Evolutionary conservation across 1,140 invertebrate genomes (phyloP).

Genomic region (Thaumetopoea pityocampa): DNA sequence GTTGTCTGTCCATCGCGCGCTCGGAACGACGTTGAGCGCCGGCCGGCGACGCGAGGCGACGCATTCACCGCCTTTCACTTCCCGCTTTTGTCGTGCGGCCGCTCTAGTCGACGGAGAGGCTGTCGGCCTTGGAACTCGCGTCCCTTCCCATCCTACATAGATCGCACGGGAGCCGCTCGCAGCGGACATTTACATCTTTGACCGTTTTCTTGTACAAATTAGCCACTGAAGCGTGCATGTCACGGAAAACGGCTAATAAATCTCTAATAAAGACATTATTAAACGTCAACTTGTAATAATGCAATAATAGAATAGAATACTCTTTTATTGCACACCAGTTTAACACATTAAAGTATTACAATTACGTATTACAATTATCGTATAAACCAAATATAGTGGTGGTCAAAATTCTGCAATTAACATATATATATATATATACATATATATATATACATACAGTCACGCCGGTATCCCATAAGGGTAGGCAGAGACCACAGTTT

Average conservation of each 20-base stretch:
- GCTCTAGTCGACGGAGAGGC: conserved; percentile 63
- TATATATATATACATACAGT: too few relatives aligned
- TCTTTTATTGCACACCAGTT: too few relatives aligned
- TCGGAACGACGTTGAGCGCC: conserved; percentile 28
- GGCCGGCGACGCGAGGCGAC: conserved; percentile 52
- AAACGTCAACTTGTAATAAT: too few relatives aligned
- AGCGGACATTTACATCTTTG: neutral
- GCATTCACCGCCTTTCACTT: conserved; percentile 74
- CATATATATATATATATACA: too few relatives aligned
- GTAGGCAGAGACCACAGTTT: too few relatives aligned
- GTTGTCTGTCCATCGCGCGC: conserved; percentile 22
- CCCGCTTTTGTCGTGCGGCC: conserved; percentile 66
- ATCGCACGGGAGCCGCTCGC: conserved; percentile 2
- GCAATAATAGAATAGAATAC: too few relatives aligned
- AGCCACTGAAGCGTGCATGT: neutral
- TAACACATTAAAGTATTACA: too few relatives aligned
- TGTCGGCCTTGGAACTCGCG: conserved; percentile 62
- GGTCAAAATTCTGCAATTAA: too few relatives aligned
- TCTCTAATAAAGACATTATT: too few relatives aligned
- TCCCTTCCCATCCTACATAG: conserved; percentile 51
- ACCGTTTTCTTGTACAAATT: neutral
- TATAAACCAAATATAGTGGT: too few relatives aligned
- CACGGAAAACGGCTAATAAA: neutral
- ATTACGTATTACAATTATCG: too few relatives aligned
- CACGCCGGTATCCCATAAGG: too few relatives aligned